These are phyloP conservation scores for Trachemys scripta DNA, from an alignment of 2,113 vertebrate genomes.

Conservation along the genomic window DNA sequence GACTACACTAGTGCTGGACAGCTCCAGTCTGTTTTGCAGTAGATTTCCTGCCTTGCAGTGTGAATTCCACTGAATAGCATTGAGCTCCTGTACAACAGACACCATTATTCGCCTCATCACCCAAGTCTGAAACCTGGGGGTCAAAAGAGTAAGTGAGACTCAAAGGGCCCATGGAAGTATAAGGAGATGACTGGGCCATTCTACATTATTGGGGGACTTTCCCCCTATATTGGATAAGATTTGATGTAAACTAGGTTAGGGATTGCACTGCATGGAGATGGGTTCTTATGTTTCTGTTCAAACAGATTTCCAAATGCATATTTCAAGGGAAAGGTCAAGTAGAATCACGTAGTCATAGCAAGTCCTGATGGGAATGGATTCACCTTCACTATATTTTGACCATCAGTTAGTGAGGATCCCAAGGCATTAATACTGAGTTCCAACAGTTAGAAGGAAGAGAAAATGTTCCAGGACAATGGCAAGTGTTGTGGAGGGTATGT, in stretches of 20 bases:
- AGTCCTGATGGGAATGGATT: not conserved
- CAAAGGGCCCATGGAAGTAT: not conserved
- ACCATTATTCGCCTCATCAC: not conserved
- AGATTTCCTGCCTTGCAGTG: not conserved
- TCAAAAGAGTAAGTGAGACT: not conserved
- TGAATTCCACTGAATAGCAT: fast-evolving
- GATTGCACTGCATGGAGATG: fast-evolving
- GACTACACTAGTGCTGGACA: not conserved
- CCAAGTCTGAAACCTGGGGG: not conserved
- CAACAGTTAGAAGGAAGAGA: not conserved
- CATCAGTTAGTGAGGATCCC: not conserved
- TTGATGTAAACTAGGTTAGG: fast-evolving
- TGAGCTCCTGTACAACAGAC: not conserved
- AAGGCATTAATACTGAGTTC: fast-evolving
- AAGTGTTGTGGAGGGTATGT: fast-evolving
- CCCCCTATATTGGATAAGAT: not conserved
- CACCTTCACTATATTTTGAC: not conserved
- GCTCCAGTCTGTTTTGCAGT: not conserved
- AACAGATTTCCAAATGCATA: not conserved
- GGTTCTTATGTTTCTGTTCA: not conserved
- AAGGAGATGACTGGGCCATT: not conserved
- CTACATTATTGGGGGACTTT: not conserved
- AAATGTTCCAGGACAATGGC: not conserved
- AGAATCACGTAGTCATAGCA: not conserved
- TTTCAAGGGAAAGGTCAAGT: not conserved